Conservation (phyloP, 2,113 vertebrate genomes). For the Ursus arctos region DNA sequence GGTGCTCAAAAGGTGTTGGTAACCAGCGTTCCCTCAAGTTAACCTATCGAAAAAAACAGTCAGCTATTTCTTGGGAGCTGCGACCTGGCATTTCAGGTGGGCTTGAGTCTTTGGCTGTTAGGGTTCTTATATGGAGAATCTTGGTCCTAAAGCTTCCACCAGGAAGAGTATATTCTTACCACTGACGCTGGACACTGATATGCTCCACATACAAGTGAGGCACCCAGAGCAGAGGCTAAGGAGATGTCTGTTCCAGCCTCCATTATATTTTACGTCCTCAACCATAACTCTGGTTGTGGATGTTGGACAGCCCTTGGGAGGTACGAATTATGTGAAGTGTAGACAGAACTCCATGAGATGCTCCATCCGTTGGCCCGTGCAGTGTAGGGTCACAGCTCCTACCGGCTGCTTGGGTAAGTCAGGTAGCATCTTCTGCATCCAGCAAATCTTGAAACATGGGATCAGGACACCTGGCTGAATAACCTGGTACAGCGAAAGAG, state of each 20-base stretch:
- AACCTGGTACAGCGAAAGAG: background rate
- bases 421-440: background rate
- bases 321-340: background rate
- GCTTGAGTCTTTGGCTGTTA: too few species aligned
- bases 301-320: background rate
- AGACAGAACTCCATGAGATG: background rate
- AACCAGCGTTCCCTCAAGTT: fast-evolving
- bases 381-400: background rate
- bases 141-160: background rate
- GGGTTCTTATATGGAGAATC: background rate
- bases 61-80: background rate
- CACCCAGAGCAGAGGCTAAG: background rate
- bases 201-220: background rate
- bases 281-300: background rate
- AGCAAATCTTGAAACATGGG: background rate
- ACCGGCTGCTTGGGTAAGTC: too few species aligned
- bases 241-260: background rate
- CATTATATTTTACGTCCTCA: background rate
- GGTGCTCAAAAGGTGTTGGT: too few species aligned
- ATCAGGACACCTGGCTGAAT: background rate
- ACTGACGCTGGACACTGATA: too few species aligned
- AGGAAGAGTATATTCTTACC: background rate
- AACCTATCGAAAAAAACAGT: too few species aligned
- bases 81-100: background rate
- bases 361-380: fast-evolving